Conservation (phyloP, 2,797 vertebrate species). For the Mus minutoides region DNA sequence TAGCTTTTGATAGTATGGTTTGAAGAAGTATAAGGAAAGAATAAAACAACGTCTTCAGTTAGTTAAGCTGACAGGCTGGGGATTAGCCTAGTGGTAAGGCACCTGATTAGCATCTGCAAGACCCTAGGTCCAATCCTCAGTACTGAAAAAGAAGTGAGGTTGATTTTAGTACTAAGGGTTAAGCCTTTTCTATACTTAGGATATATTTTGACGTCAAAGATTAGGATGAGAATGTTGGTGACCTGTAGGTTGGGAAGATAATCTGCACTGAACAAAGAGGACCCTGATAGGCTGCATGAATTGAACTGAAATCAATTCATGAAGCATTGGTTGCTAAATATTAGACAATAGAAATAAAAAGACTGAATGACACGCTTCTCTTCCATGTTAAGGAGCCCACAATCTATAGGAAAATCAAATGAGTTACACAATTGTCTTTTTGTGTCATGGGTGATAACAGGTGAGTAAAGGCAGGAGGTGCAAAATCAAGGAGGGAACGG, state of each 20-base stretch:
- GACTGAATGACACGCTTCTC: background rate
- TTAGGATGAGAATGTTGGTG: conserved; percentile 49
- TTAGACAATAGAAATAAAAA: background rate
- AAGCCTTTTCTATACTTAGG: conserved; percentile 13
- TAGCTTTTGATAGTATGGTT: background rate
- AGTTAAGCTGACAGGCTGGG: conserved; percentile 10
- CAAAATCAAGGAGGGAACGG: background rate
- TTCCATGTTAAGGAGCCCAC: background rate
- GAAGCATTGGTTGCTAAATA: background rate
- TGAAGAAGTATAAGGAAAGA: conserved; percentile 34
- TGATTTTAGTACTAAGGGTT: conserved; percentile 48
- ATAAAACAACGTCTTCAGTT: conserved; percentile 34
- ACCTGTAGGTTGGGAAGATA: conserved; percentile 5
- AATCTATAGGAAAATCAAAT: conserved; percentile 24
- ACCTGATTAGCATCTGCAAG: background rate
- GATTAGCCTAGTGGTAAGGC: background rate
- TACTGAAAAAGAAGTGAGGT: background rate
- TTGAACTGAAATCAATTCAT: background rate
- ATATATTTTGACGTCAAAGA: conserved; percentile 36
- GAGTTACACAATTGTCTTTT: background rate
- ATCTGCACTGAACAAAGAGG: conserved; percentile 33
- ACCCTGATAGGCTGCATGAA: background rate
- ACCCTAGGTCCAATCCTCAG: background rate
- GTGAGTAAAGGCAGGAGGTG: background rate
- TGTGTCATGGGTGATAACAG: background rate